Conservation (phyloP, 2,113 vertebrate genomes). For the Brachyhypopomus gauderio region DNA sequence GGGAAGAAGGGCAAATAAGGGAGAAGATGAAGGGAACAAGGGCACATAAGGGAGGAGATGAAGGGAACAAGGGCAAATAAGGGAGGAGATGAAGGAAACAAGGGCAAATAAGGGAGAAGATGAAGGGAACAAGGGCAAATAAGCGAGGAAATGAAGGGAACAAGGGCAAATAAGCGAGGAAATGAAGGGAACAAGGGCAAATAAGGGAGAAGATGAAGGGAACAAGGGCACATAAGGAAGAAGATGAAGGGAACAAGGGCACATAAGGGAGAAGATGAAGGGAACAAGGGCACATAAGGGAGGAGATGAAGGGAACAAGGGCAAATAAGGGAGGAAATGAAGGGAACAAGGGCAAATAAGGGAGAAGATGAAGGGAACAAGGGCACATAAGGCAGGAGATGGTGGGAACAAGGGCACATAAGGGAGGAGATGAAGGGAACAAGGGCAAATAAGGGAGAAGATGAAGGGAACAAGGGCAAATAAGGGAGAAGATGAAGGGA, state of each 20-base stretch:
- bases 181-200: not conserved
- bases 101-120: constrained; percentile 12
- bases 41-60: constrained; percentile 33
- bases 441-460: constrained; percentile 12
- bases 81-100: not conserved
- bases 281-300: constrained; percentile 17
- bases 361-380: not conserved
- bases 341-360: constrained; percentile 13
- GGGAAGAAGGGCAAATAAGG: no score
- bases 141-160: not conserved
- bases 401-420: constrained; percentile 10
- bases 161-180: constrained; percentile 15
- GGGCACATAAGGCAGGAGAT: not conserved
- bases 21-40: not conserved
- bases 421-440: constrained; percentile 27
- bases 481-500: constrained; percentile 6
- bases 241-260: constrained; percentile 16
- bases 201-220: not conserved
- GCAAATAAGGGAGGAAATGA: constrained; percentile 12
- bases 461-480: constrained; percentile 12
- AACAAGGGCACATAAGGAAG: constrained; percentile 21
- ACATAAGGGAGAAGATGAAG: constrained; percentile 7
- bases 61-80: constrained; percentile 18
- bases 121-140: constrained; percentile 12
- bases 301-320: constrained; percentile 1